Conservation (phyloP, 1,140 invertebrate genomes). For the Drosophila melanogaster region DNA sequence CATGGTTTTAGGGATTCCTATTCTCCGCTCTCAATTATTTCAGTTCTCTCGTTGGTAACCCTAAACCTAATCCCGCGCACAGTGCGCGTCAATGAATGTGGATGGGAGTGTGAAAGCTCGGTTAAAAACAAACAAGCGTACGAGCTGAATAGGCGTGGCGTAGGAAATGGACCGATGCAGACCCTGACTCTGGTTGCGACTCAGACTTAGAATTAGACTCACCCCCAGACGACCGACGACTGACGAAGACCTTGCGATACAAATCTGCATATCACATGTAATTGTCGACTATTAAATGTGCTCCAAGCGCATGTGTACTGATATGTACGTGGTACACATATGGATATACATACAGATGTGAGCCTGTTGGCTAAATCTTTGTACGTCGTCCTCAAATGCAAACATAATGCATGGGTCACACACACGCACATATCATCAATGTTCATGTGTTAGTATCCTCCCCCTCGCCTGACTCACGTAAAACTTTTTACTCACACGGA, state of each 20-base stretch:
- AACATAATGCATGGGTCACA: conserved; percentile 29
- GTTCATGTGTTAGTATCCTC: conserved; percentile 1
- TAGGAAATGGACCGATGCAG: conserved; percentile 32
- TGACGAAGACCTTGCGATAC: conserved; percentile 34
- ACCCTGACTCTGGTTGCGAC: conserved; percentile 25
- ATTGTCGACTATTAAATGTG: conserved; percentile 32
- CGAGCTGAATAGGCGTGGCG: conserved; percentile 64
- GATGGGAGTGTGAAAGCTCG: conserved; percentile 17
- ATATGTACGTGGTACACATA: conserved; percentile 15
- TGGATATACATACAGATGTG: conserved; percentile 24
- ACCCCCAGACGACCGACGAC: conserved; percentile 6
- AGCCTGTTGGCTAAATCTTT: conserved; percentile 29
- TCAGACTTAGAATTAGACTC: conserved; percentile 2
- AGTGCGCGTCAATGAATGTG: conserved; percentile 45
- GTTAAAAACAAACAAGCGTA: conserved; percentile 44
- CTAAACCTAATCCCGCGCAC: conserved; percentile 26
- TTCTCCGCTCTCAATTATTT: conserved; percentile 51
- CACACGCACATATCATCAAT: conserved; percentile 14
- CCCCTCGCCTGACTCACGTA: conserved; percentile 13
- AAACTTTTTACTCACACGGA: conserved; percentile 25
- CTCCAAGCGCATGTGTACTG: conserved; percentile 24
- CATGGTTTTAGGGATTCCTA: conserved; percentile 25
- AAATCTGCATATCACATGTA: conserved; percentile 60
- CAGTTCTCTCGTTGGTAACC: conserved; percentile 43
- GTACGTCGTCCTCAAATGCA: conserved; percentile 25